Base-by-base conservation (phyloP, 2,113 vertebrate genomes). In the Lycaon pictus region DNA sequence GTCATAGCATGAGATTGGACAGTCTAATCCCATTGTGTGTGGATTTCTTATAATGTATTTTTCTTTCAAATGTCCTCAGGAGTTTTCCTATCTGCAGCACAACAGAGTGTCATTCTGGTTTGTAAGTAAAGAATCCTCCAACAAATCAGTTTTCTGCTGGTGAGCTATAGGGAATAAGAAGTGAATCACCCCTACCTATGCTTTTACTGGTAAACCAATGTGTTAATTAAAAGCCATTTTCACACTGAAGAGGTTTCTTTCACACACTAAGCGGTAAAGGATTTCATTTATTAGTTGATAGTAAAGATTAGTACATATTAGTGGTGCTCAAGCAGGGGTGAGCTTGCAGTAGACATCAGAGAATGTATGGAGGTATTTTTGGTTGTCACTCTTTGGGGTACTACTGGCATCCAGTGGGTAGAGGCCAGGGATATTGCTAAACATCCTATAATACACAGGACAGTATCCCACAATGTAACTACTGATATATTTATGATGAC, bases 31-130 rank as follows among this genome's bases (percentile, higher is more conserved):
- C 27, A 22, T 9, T 25, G 55, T 10, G 48, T 7, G 20, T 65
- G 25, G 37, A 80, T 55, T 96, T 32, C 43, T 96, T 84, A 86
- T 82, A 20, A 23, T 79, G 3, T 25, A 25, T 71, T 94, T 90
- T 97, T 87, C 72, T 79, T n/a, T 58, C 15, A 20, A 6, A 96
- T 58, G 7, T 97, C 67, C 92, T 16, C 98, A 99, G 99, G 51
- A 98, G 99, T 96, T 98, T 99, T 99, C 60, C 5, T 99, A 7
- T 99, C n/a, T 99, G 99, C 95, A 85, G 98, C 3, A 84, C 98
- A 93, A 99, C 99, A 0, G 62, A 82, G 20, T 99, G 60, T 99
- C 99, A 5, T 99, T 99, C 98, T 99, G 99, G 99, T 99, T 99
- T 79, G 99, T 99, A 97, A 99, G 99, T 91, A 99, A 98, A 12